Conservation (phyloP, 2,888 invertebrate species). For the Hanleya hanleyi region DNA sequence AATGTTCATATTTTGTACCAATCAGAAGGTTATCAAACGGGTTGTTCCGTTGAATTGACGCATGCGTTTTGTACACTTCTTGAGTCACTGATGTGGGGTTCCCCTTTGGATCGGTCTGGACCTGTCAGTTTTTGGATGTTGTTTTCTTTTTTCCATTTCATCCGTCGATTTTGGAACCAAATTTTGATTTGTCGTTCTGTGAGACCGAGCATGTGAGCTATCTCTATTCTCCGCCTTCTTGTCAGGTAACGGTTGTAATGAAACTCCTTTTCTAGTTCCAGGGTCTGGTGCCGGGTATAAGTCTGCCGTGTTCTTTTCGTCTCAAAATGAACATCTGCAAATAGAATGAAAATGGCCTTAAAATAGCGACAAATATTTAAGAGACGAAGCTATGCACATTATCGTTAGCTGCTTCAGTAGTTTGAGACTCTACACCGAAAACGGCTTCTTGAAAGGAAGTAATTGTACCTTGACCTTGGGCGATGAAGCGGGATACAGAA, state of each 20-base stretch:
- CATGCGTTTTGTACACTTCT: neutral
- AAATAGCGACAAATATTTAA: neutral
- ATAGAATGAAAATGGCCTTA: neutral
- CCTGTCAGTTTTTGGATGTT: constrained; percentile 64
- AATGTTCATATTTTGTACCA: no score
- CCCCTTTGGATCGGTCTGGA: constrained; percentile 8
- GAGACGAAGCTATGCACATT: neutral
- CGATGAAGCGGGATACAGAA: neutral
- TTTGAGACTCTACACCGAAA: no score
- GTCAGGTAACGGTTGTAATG: constrained; percentile 99
- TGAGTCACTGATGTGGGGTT: neutral
- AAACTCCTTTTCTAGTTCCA: constrained; percentile 98
- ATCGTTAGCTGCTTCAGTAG: neutral
- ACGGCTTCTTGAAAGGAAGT: no score
- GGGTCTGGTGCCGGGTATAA: constrained; percentile 97
- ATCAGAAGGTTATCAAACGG: neutral
- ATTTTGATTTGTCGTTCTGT: constrained; percentile 90
- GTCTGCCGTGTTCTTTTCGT: constrained; percentile 95
- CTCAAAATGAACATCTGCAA: constrained; percentile 6
- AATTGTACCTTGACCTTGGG: no score
- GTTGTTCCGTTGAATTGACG: neutral
- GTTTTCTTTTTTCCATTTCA: constrained; percentile 80
- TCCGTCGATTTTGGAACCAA: constrained; percentile 91
- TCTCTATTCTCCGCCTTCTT: constrained; percentile 95
- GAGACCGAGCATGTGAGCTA: constrained; percentile 95